phyloP scores from a whole-genome alignment of 2,113 vertebrate genomes.

The Physeter macrocephalus region DNA sequence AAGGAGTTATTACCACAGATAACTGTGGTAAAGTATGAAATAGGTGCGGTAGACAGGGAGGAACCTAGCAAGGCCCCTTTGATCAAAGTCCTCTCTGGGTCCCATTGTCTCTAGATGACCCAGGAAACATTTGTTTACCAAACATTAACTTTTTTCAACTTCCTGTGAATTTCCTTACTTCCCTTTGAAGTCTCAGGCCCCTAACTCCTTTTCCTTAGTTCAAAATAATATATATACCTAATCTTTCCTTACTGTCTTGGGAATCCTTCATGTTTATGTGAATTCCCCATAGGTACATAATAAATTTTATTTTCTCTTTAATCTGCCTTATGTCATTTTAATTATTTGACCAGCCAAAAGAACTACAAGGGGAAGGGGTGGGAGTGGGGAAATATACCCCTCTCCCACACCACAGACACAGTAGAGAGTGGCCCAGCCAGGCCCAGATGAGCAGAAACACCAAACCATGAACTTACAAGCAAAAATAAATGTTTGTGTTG shows the following conservation, averaged over 20 bases:
- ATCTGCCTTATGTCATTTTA: neutral
- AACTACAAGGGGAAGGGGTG: neutral
- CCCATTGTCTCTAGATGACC: neutral
- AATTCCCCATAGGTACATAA: neutral
- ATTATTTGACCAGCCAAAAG: neutral
- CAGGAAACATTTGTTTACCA: neutral
- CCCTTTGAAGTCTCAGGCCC: neutral
- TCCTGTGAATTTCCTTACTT: neutral
- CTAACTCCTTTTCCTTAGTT: neutral
- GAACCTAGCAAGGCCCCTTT: neutral
- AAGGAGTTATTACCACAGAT: neutral
- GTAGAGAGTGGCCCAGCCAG: neutral
- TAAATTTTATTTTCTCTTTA: neutral
- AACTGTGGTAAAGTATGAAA: neutral
- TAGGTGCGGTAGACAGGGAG: neutral
- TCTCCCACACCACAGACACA: neutral
- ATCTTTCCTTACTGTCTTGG: neutral
- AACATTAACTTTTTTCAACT: neutral
- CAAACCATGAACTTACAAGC: neutral
- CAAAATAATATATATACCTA: neutral
- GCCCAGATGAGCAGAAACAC: neutral
- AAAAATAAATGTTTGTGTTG: neutral
- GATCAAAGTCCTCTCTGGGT: neutral
- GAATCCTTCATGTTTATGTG: neutral
- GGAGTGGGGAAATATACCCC: neutral